Percentiles rank a stretch among this genome's conserved stretches.
Conservation (phyloP, 2,113 vertebrate species). For the Archocentrus centrarchus region DNA sequence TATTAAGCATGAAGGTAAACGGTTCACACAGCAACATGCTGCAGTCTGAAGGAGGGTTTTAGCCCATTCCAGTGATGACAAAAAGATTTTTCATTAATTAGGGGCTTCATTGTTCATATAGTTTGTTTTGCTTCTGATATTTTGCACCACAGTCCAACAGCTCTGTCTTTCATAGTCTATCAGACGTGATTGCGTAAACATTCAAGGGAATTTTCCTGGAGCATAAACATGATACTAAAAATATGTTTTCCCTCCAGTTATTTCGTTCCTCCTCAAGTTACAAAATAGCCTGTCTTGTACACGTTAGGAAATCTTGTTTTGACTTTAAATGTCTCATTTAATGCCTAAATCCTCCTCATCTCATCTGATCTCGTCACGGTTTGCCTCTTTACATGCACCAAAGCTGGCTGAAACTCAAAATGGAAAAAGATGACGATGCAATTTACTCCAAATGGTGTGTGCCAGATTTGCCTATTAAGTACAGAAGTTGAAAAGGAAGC, state of each 20-base stretch:
- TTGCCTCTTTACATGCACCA: slow-evolving; percentile 31
- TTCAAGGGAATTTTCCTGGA: slow-evolving; percentile 16
- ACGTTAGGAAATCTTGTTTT: slow-evolving; percentile 32
- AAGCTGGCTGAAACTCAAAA: slow-evolving; percentile 44
- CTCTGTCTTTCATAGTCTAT: slow-evolving; percentile 15
- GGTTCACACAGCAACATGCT: slow-evolving; percentile 40
- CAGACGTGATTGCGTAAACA: slow-evolving; percentile 2
- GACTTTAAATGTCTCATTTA: slow-evolving; percentile 53
- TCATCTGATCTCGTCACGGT: background rate
- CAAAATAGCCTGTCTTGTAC: slow-evolving; percentile 15
- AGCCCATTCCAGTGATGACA: slow-evolving; percentile 32
- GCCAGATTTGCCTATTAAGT: slow-evolving; percentile 71
- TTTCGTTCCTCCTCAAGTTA: slow-evolving; percentile 20
- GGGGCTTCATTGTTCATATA: slow-evolving; percentile 27
- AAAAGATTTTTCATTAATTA: slow-evolving; percentile 55
- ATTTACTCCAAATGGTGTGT: slow-evolving; percentile 55
- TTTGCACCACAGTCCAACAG: slow-evolving; percentile 10
- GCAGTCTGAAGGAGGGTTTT: slow-evolving; percentile 33
- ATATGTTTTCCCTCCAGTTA: slow-evolving; percentile 14
- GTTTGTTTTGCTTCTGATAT: slow-evolving; percentile 20
- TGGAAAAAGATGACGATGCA: slow-evolving; percentile 67
- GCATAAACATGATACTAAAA: slow-evolving; percentile 14
- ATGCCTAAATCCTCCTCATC: slow-evolving; percentile 23
- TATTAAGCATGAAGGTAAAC: slow-evolving; percentile 45
- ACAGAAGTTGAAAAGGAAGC: slow-evolving; percentile 51